Evolutionary conservation across 2,113 vertebrate genomes (phyloP), one percentile per base, ranked within the genome.

Genomic region (Lampris incognitus): DNA sequence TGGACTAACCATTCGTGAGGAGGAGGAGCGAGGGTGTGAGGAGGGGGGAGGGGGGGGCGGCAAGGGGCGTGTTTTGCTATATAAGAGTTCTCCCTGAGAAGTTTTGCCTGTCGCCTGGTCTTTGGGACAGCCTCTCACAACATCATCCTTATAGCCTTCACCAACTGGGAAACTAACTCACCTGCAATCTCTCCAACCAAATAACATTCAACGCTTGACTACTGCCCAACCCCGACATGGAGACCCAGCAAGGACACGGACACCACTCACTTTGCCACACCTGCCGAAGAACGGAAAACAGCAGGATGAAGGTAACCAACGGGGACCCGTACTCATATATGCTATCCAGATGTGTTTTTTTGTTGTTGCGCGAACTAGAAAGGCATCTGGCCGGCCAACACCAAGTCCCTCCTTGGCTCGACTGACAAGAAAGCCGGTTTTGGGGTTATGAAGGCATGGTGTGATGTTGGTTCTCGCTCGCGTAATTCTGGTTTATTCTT

Each of bases 71-170:
- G 92, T 89, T 91, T 88, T 85, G 79, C 83, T 95, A 95, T 95
- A 95, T 90, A 95, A 93, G 81, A 88, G 79, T 90, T 91, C 84
- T 90, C 92, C 70, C 92, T 91, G 80, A 91, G 90, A 94, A 95
- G 79, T 94, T 95, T 94, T 93, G 94, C 86, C 94, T 95, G 94
- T 95, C 94, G 93, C 94, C 94, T 94, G 80, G 88, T 92, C 91
- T 91, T 91, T 92, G 93, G 93, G 93, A 94, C 94, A 95, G 93
- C 93, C 84, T 93, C 87, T 94, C 86, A 93, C 91, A 91, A 24
- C 89, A 92, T 82, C 88, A 91, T 80, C 88, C 87, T 89, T 85
- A 74, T 84, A 86, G 86, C 88, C 84, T 24, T 80, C 85, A 90
- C 85, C 85, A 89, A 90, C 90, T 90, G 91, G 93, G 90, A 93